Base-by-base conservation (phyloP, 2,888 invertebrate species). In the Monoplex corrugatus region DNA sequence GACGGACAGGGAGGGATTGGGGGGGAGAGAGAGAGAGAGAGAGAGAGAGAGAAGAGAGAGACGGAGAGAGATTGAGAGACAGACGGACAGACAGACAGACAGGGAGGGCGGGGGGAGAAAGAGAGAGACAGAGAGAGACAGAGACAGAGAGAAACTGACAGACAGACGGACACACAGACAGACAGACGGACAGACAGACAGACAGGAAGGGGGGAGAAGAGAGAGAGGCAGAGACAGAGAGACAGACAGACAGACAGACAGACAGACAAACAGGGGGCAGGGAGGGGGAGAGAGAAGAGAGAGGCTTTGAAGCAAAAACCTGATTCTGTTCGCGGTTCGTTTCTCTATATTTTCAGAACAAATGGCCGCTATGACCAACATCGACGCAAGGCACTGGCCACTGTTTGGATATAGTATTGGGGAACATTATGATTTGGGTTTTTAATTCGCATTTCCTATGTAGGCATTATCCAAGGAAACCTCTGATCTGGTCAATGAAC, bases 11-110 rank as follows among this genome's bases (percentile, higher is more conserved):
- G 68, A 68, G 68, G 28, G 28, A 23, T 5, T 5, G 28, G 23
- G 8, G 16, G 23, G 28, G 38, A 78, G 32, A 38, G 38, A 78
- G 78, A 78, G 32, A 38, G 38, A 78, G 78, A 78, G 78, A 72
- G 78, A 78, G 78, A 78, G 78, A 78, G 78, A 78, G 78, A 78
- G 78, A 10, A 19, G 50, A 50, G 50, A 50, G 50, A 50, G 50
- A 50, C 13, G 19, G 50, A 50, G 50, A 50, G 50, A 50, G 50
- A 63, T 19, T 19, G 63, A 13, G 28, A 3, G 28, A 28, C 5
- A 13, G 63, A 63, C 28, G n/a, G 63, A 63, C 28, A 63, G 63
- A 63, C 28, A 63, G 10, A 63, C 28, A 63, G 63, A 63, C 16
- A 63, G 63, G n/a, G 63, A 63, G 63, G 63, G n/a, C 28, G n/a